Base-by-base conservation (phyloP, 2,797 vertebrate genomes). In the Ctenosaura bakeri region DNA sequence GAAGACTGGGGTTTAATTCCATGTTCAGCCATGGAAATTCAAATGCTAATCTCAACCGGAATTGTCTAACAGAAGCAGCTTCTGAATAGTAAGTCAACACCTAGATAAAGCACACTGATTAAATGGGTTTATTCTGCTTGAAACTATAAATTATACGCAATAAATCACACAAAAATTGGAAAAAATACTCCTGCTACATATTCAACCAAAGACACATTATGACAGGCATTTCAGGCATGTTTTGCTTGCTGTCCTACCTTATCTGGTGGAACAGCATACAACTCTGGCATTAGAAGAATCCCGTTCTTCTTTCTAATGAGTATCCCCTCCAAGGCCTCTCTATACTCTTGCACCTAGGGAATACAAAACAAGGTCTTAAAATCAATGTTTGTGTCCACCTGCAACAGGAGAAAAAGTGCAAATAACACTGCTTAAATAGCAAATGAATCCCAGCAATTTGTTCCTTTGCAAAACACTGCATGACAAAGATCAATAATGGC, bases 281-380 rank as follows among this genome's bases (percentile, higher is more conserved):
- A 97, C 89, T 99, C 99, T 50, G 99, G 99, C 94, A 99, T 91
- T 88, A 99, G 95, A 86, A 98, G 98, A 95, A 99, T 98, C 90
- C 99, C 99, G 0, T 98, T 98, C 95, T 98, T 98, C 91, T 98
- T 98, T 97, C 99, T 96, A 94, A 99, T 98, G 93, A 99, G 97
- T 95, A 99, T 95, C 83, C 98, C 98, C 89, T 99, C 99, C 94
- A 99, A 97, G 13, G 99, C 99, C 87, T 99, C 99, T 42, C 97
- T 97, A 92, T 99, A 99, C 95, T 99, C 99, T 95, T 99, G 97
- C 66, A 99, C 98, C 99, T 99, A 94, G 26, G 62, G 93, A 82
- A 79, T 12, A 50, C 13, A 82, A 88, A 87, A 79, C 16, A 66
- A 88, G 50, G 10, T 56, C 87, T 93, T n/a, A 93, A 62, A 94